These are phyloP conservation scores for Rhynchotus rufescens DNA, from an alignment of 2,797 vertebrate genomes.

Conservation along the genomic window DNA sequence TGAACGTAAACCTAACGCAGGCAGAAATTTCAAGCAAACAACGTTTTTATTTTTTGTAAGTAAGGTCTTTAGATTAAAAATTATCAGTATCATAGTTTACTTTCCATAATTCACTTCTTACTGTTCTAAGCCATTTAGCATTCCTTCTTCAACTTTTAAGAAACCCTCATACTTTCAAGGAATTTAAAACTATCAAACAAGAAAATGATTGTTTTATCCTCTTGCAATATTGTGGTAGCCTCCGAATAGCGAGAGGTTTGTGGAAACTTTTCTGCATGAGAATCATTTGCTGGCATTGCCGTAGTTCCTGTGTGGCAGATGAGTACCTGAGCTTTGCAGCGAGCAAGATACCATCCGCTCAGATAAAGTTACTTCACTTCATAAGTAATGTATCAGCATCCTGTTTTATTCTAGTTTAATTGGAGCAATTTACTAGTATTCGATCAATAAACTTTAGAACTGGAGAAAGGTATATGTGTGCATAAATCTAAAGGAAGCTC, in stretches of 20 bases:
- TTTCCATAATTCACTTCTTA: background rate
- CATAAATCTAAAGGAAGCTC: conserved; percentile 23
- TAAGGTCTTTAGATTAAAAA: background rate
- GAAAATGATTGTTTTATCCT: background rate
- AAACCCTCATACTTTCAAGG: background rate
- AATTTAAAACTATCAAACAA: background rate
- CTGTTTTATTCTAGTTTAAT: conserved; percentile 26
- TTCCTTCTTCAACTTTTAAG: conserved; percentile 1
- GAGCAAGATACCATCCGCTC: background rate
- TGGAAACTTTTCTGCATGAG: background rate
- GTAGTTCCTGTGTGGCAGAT: background rate
- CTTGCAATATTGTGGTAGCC: conserved; percentile 20
- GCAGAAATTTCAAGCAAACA: background rate
- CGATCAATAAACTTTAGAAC: conserved; percentile 57
- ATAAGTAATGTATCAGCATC: conserved; percentile 36
- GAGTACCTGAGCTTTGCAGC: background rate
- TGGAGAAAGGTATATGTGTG: background rate
- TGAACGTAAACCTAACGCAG: background rate
- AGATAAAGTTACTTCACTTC: background rate
- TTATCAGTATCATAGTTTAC: background rate
- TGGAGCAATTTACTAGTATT: conserved; percentile 38
- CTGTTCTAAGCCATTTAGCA: background rate
- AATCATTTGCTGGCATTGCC: background rate
- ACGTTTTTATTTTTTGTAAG: background rate
- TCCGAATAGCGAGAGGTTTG: background rate